phyloP scores from a whole-genome alignment of 2,797 vertebrate genomes.

The Acrossocheilus wenchowensis region DNA sequence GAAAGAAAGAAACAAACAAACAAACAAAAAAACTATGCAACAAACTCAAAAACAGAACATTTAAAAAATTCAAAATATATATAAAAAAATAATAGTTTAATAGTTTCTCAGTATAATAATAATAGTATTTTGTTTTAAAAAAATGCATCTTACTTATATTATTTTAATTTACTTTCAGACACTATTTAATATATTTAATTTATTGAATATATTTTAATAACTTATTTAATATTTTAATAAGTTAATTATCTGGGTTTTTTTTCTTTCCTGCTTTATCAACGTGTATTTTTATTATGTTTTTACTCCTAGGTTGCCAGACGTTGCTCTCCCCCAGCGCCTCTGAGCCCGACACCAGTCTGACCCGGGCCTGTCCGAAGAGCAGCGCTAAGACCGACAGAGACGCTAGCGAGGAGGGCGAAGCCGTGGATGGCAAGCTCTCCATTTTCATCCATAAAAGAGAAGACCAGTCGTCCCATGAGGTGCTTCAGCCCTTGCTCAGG shows the following conservation, averaged over 20 bases:
- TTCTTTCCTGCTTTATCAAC: background rate
- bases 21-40: background rate
- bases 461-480: constrained; percentile 98
- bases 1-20: background rate
- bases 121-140: no score
- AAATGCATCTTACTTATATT: background rate
- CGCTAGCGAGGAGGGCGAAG: constrained; percentile 92
- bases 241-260: background rate
- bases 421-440: constrained; percentile 96
- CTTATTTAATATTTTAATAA: background rate
- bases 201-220: background rate
- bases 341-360: constrained; percentile 89
- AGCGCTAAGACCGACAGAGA: constrained; percentile 92
- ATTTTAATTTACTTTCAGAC: background rate
- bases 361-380: constrained; percentile 90
- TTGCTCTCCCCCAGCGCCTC: constrained; percentile 96
- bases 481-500: constrained; percentile 96
- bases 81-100: no score
- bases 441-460: constrained; percentile 98
- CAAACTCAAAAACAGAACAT: background rate
- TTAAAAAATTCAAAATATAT: background rate
- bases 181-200: no score
- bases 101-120: background rate
- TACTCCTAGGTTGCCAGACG: constrained; percentile 90
- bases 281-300: background rate